These are phyloP conservation scores for Synergus itoensis DNA, from an alignment of 2,888 invertebrate species.

Conservation along the genomic window DNA sequence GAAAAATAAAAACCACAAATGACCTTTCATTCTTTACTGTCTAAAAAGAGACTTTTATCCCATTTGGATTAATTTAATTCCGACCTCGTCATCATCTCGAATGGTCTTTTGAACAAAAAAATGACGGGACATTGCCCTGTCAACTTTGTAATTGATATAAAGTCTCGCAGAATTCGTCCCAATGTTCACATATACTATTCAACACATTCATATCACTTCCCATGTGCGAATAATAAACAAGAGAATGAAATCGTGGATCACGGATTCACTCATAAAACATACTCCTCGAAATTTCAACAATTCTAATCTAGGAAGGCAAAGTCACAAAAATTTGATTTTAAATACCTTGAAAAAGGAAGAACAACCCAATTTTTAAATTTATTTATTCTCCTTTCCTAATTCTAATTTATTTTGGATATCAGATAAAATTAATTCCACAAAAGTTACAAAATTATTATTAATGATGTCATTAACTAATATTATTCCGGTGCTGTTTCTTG, in stretches of 20 bases:
- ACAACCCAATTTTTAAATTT: too few species aligned
- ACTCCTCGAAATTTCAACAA: not conserved
- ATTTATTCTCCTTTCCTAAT: not conserved
- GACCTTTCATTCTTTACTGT: not conserved
- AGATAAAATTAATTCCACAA: not conserved
- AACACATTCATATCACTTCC: not conserved
- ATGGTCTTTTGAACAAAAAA: conserved; percentile 13
- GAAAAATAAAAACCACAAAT: not conserved
- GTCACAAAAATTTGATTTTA: not conserved
- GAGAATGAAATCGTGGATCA: not conserved
- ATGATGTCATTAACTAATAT: not conserved
- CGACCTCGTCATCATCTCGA: not conserved
- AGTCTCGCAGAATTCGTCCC: not conserved
- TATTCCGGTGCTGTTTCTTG: not conserved
- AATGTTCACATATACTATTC: not conserved
- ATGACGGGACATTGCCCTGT: conserved; percentile 17
- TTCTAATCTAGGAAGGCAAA: not conserved
- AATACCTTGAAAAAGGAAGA: not conserved
- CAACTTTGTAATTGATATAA: conserved; percentile 15
- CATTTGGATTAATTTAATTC: conserved; percentile 27
- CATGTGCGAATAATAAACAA: conserved; percentile 19
- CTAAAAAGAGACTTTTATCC: not conserved
- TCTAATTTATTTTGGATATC: too few species aligned
- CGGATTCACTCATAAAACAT: not conserved
- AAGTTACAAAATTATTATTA: not conserved